Conservation (phyloP, 2,797 vertebrate species). For the Botia kubotai region DNA sequence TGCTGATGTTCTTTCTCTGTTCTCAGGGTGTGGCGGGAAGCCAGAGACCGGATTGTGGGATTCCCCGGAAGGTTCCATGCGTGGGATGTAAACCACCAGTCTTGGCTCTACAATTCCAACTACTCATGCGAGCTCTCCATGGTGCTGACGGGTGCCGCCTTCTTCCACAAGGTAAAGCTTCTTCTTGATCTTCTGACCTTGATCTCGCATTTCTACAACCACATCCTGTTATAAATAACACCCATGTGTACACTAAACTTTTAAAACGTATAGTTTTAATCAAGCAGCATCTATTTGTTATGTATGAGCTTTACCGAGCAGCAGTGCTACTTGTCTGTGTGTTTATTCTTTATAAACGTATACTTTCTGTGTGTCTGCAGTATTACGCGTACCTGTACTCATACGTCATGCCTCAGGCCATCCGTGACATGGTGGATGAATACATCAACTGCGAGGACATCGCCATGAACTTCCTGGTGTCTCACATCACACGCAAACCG, state of each 20-base stretch:
- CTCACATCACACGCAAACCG: constrained; percentile 97
- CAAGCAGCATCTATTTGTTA: no score
- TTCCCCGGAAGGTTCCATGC: constrained; percentile 97
- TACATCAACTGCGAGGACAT: constrained; percentile 99
- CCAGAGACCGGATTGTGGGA: constrained; percentile 95
- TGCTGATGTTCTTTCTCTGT: background rate
- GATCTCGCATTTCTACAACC: no score
- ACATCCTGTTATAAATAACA: no score
- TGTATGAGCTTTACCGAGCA: no score
- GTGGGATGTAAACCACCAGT: constrained; percentile 96
- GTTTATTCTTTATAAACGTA: background rate
- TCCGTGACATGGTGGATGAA: constrained; percentile 98
- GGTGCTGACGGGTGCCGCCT: constrained; percentile 98
- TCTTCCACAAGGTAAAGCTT: constrained; percentile 94
- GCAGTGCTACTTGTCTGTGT: no score
- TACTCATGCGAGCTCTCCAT: constrained; percentile 99
- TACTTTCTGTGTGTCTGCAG: constrained; percentile 63
- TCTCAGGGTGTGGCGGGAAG: constrained; percentile 94
- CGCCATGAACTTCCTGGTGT: constrained; percentile 99
- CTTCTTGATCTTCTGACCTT: no score
- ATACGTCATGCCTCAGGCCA: constrained; percentile 98
- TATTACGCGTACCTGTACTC: constrained; percentile 99
- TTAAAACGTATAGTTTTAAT: no score
- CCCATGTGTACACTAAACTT: no score
- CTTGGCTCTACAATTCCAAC: constrained; percentile 99